Percentiles rank a stretch among this genome's conserved stretches.
Conservation (phyloP, 2,888 invertebrate species). For the Agrotis puta region DNA sequence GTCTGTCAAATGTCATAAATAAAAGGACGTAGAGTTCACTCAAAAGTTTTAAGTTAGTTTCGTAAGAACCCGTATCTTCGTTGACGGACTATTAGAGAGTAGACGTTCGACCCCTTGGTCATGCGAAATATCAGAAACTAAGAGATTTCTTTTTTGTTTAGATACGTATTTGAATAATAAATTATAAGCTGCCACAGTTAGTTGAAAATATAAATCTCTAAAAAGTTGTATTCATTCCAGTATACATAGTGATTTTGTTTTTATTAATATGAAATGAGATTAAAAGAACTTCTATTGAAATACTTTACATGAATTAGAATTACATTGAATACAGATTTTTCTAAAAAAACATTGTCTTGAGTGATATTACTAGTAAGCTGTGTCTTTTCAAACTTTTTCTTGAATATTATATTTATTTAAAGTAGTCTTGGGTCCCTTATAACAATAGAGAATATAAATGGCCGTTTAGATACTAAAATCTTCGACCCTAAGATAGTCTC, state of each 20-base stretch:
- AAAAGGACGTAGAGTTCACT: too few species aligned
- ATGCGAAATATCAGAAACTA: too few species aligned
- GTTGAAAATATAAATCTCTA: too few species aligned
- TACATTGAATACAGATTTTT: background rate
- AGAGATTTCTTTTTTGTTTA: too few species aligned
- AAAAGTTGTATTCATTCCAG: background rate
- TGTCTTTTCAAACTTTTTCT: background rate
- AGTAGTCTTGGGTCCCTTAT: background rate
- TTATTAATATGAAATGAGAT: background rate
- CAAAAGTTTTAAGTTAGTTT: too few species aligned
- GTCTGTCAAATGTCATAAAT: too few species aligned
- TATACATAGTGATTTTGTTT: background rate
- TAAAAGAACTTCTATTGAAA: conserved; percentile 6
- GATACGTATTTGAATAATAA: too few species aligned
- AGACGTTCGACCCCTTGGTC: too few species aligned
- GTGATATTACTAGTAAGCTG: background rate
- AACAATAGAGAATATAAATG: background rate
- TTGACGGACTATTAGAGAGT: too few species aligned
- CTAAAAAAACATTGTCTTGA: background rate
- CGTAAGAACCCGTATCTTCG: too few species aligned
- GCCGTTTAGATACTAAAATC: background rate
- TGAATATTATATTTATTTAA: background rate
- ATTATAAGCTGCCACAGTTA: too few species aligned
- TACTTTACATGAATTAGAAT: background rate
- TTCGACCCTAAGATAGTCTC: background rate